These are phyloP conservation scores for Archips xylosteana DNA, from an alignment of 2,888 invertebrate genomes.

Conservation along the genomic window DNA sequence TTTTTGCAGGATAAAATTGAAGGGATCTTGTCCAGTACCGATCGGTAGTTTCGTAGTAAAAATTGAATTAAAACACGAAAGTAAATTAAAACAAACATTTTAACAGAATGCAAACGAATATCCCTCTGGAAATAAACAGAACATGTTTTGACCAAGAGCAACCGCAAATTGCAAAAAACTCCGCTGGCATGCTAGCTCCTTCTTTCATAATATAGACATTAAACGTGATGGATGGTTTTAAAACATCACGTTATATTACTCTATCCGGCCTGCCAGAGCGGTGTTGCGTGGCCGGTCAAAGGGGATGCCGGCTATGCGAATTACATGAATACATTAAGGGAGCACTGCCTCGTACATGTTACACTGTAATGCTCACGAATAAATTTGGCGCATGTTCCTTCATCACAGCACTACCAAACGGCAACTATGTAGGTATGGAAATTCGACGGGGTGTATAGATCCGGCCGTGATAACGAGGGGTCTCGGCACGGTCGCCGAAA, in stretches of 20 bases:
- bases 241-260: conserved; percentile 84
- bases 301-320: conserved; percentile 85
- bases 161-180: conserved; percentile 62
- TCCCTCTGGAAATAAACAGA: conserved; percentile 34
- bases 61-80: conserved; percentile 55
- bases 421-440: conserved; percentile 72
- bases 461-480: conserved; percentile 57
- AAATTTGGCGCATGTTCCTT: conserved; percentile 82
- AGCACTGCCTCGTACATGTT: conserved; percentile 80
- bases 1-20: too few species aligned
- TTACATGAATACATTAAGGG: conserved; percentile 86
- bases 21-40: background rate
- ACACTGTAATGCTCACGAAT: conserved; percentile 84
- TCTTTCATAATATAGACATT: conserved; percentile 81
- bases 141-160: conserved; percentile 54
- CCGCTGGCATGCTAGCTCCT: conserved; percentile 68
- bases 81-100: background rate
- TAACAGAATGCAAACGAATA: conserved; percentile 39
- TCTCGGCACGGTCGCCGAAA: conserved; percentile 45
- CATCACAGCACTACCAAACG: conserved; percentile 72
- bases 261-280: conserved; percentile 79
- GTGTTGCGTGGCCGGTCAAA: conserved; percentile 85
- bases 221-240: conserved; percentile 85
- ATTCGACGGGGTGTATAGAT: conserved; percentile 69
- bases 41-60: conserved; percentile 52